Conservation (phyloP, 2,888 invertebrate genomes). For the Danaus chrysippus region DNA sequence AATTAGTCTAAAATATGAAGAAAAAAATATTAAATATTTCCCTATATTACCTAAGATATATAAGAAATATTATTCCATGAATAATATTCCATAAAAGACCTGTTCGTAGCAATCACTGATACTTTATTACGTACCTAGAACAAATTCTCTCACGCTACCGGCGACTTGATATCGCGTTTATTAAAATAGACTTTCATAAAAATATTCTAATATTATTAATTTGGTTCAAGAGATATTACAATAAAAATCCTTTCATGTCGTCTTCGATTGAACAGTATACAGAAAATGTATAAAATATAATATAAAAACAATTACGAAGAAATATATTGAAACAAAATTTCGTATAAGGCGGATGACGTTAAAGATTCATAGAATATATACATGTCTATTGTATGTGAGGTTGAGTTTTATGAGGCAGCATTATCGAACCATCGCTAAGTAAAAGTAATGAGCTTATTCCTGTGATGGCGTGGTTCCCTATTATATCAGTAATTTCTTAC, state of each 20-base stretch:
- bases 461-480: conserved; percentile 29
- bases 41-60: background rate
- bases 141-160: conserved; percentile 7
- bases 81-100: conserved; percentile 7
- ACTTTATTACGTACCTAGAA: conserved; percentile 2
- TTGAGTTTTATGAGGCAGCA: conserved; percentile 16
- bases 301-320: no score
- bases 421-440: conserved; percentile 25
- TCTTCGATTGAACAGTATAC: no score
- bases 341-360: no score
- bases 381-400: conserved; percentile 1
- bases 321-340: no score
- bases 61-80: conserved; percentile 5
- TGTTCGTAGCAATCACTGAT: conserved; percentile 1
- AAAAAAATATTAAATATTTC: background rate
- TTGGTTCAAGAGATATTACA: no score
- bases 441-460: conserved; percentile 33
- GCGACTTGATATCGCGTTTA: background rate
- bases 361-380: no score
- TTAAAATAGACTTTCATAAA: conserved; percentile 1
- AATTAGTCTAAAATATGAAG: background rate
- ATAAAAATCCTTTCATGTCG: no score
- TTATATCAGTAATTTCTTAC: conserved; percentile 20
- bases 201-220: no score
- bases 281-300: no score